Conservation (phyloP, 1,140 invertebrate species). For the Solenopsis fugax region DNA sequence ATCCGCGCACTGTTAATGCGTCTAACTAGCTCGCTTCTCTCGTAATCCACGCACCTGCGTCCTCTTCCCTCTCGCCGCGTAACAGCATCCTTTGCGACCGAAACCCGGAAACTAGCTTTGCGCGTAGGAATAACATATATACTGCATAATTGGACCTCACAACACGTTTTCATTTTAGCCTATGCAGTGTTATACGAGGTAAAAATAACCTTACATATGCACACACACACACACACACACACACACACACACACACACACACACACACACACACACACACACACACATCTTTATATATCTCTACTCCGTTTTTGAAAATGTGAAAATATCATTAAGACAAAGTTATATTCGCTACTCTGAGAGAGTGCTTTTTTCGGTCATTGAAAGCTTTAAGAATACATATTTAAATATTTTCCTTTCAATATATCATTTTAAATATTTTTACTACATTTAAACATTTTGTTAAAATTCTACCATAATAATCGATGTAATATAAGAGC, state of each 20-base stretch:
- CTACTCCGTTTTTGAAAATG: not conserved
- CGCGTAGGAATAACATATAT: slow-evolving; percentile 39
- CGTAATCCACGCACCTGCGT: slow-evolving; percentile 57
- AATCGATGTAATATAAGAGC: not conserved
- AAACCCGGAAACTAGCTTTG: slow-evolving; percentile 43
- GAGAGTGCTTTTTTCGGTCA: not conserved
- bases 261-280: too few relatives aligned
- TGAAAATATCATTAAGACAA: slow-evolving; percentile 8
- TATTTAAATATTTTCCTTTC: not conserved
- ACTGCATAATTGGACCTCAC: slow-evolving; percentile 55
- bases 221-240: too few relatives aligned
- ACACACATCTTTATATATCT: not conserved
- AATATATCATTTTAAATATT: not conserved
- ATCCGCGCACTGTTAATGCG: slow-evolving; percentile 69
- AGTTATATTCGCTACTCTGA: not conserved
- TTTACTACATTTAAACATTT: slow-evolving; percentile 10
- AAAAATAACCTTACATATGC: not conserved
- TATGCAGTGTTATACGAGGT: not conserved
- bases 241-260: too few relatives aligned
- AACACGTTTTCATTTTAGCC: slow-evolving; percentile 9
- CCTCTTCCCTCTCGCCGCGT: not conserved
- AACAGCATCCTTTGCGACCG: slow-evolving; percentile 26
- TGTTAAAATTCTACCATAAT: not conserved
- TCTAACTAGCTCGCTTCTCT: slow-evolving; percentile 74
- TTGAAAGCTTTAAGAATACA: slow-evolving; percentile 16